Evolutionary conservation across 2,797 vertebrate species (phyloP), one percentile per base, ranked within the genome.

Genomic region (Rhinophrynus dorsalis): DNA sequence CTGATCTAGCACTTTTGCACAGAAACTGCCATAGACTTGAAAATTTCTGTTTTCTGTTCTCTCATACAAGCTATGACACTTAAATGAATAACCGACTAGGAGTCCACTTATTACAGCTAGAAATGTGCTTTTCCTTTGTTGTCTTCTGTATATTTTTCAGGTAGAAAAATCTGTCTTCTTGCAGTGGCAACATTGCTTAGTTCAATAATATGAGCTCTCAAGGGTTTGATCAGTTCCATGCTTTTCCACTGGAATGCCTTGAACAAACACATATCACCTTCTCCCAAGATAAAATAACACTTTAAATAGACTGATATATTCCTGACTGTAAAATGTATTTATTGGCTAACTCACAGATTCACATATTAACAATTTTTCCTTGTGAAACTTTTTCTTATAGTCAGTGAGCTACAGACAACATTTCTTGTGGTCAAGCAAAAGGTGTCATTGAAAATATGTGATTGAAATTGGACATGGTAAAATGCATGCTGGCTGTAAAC

Each of bases 211-310:
- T 29, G 6, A 13, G 24, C 30, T 51, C 44, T 50, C 59, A 9
- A 26, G 21, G 45, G 60, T 48, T 23, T 13, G 45, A 18, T 8
- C 60, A 63, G 50, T 63, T 63, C 60, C 45, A 63, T 63, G 51
- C 51, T 54, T 63, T 63, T 50, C 60, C 21, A 63, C 51, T 47
- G 21, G 38, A 51, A 51, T 27, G 45, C 45, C 38, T 63, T 37
- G 45, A 50, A 50, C 21, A 63, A 63, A 63, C 32, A 63, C 45
- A 63, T 50, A 63, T 63, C 30, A 63, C 45, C 45, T 18, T 38
- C 60, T 63, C 45, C 20, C 17, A 47, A 51, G 45, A 63, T 37
- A 50, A 50, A 62, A 24, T 27, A 52, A 50, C 20, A 3, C 45
- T 63, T 63, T 38, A 37, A 63, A 50, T 63, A 51, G 30, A 29